Evolutionary conservation across 30 jellyfish, hydroid and myxozoan genomes (phyloP).

Genomic region (Chrysaora quinquecirrha): DNA sequence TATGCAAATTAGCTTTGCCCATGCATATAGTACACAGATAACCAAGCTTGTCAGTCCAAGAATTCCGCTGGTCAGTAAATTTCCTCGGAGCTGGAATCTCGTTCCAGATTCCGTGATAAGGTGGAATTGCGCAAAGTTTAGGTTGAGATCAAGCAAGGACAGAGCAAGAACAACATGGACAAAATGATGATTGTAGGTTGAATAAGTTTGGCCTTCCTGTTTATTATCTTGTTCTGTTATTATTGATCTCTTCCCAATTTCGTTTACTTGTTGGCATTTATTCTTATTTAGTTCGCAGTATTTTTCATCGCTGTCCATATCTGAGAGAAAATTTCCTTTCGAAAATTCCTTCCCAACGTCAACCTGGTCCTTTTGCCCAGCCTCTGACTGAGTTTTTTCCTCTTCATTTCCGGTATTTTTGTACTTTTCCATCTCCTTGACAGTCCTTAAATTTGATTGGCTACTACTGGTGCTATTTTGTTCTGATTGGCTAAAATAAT

Average conservation of each 20-base stretch:
- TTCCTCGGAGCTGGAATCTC: background rate
- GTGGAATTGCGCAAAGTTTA: background rate
- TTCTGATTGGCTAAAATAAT: background rate
- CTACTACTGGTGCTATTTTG: no score
- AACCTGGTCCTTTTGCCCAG: no score
- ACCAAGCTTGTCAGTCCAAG: background rate
- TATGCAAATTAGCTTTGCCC: background rate
- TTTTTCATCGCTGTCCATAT: background rate
- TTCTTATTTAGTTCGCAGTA: background rate
- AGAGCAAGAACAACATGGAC: background rate
- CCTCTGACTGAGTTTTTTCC: no score
- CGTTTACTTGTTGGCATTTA: background rate
- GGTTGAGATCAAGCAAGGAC: background rate
- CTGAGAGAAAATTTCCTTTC: no score
- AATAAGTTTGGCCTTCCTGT: background rate
- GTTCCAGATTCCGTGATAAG: background rate
- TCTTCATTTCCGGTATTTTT: no score
- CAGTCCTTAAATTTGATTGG: background rate
- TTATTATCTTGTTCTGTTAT: background rate
- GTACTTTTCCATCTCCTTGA: no score
- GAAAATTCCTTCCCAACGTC: no score
- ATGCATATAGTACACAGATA: background rate
- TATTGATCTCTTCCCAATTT: background rate
- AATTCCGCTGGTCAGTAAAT: background rate
- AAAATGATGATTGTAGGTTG: background rate